Base-by-base conservation (phyloP, 2,113 vertebrate species). In the Hypomesus transpacificus region DNA sequence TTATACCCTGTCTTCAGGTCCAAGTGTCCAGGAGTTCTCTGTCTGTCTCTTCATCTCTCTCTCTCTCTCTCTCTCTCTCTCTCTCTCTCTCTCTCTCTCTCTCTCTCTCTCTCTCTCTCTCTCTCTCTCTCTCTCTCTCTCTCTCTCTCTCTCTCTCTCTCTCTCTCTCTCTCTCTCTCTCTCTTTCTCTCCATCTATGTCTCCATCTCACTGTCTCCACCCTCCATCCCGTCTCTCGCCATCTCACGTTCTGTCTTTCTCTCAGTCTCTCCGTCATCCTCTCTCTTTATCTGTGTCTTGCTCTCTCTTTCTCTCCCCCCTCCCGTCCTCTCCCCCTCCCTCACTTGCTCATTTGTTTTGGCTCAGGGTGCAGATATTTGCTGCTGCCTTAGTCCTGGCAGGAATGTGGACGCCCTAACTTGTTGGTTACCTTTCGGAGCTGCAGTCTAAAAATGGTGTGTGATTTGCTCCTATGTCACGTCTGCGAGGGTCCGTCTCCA, bases 401-500 rank as follows among this genome's bases (percentile, higher is more conserved):
- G 76, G 81, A 87, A 84, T 84, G 80, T 39, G 75, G 73, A 75
- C 21, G 11, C 31, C 69, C 56, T 16, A 0, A 18, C 24, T 22
- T 13, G 52, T 77, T 50, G 51, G 69, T 1, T 50, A 71, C 81
- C 80, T 68, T 18, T 85, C 80, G 31, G 46, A 20, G 17, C 65
- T 34, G 21, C 63, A 75, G 70, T 85, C 78, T 76, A 76, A 79
- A 84, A 74, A 81, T 77, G 77, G 74, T 69, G 0, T 65, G 39
- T 74, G 59, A 70, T 79, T 82, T 54, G 46, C 71, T 75, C 26
- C 17, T 8, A 3, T 74, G 71, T 76, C 63, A 70, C 50, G 17
- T n/a, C 34, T 52, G 62, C 14, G 24, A 26, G 17, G 2, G 14
- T 46, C 51, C 1, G 71, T 67, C 74, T 81, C 70, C 72, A 0